Base-by-base conservation (phyloP, 2,888 invertebrate genomes). In the Julus scandinavius region DNA sequence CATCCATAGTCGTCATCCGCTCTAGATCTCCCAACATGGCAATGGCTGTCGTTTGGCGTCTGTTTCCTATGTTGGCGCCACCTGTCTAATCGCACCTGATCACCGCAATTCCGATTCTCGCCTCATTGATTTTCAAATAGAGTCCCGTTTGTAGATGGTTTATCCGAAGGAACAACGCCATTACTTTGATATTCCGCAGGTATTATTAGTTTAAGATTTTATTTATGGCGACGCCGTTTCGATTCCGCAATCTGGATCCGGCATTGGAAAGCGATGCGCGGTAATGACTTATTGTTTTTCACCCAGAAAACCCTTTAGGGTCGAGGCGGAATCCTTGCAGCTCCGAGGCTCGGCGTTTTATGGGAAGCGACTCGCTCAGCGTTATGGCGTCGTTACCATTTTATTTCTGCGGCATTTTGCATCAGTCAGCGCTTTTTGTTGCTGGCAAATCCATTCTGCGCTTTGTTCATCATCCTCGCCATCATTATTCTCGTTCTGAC, bases 401-500 rank as follows among this genome's bases (percentile, higher is more conserved):
- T 72, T 72, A 72, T 72, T 72, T 72, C 72, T 72, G 72, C 72
- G 72, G 72, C 72, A 72, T 72, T 72, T 72, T 72, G 72, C 72
- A 72, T 72, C 72, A 72, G 72, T 72, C 72, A 72, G 72, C 72
- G 72, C 72, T 72, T 72, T 72, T 72, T 72, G 72, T 72, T 72
- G 72, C 72, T 72, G 72, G 72, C 72, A 72, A 72, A 72, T 72
- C 72, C 72, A 72, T 72, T 72, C 72, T 72, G 72, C 72, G 72
- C 72, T 72, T 72, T 72, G 72, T 72, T 86, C 86, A 86, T 86
- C 86, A 86, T 86, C 86, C 38, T 50, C 50, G 86, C 86, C 86
- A 86, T 86, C 86, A 86, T 86, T 54, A 86, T 86, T 86, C 86
- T 54, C 50, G 45, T 50, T 86, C 86, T 86, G 50, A 45, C 85